Evolutionary conservation across 1,140 invertebrate species (phyloP), one percentile per base, ranked within the genome.

Genomic region (Coelopa frigida): DNA sequence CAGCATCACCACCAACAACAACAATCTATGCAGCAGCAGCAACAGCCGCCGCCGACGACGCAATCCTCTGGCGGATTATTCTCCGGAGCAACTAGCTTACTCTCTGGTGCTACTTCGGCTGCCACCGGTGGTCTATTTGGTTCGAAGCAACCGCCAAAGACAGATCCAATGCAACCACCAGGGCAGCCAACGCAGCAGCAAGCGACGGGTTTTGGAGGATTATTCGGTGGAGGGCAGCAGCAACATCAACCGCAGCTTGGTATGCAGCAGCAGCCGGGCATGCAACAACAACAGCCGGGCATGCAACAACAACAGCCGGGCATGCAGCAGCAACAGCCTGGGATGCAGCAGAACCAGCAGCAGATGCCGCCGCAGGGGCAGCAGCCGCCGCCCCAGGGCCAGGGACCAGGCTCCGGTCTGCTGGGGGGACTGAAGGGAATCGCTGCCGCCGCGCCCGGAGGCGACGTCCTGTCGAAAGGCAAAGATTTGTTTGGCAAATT

Each of bases 401-500:
- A 57, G 51, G 59, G 59, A 44, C 62, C 61, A 41, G 62, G 64
- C 49, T 60, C 59, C 49, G 63, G 63, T n/a, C 51, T 65, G 49
- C 56, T 65, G 35, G 60, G 58, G 14, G 65, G 61, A 21, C 59
- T 68, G 24, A 67, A 67, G 50, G 56, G 63, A 8, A 66, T 61
- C 44, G 87, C 89, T 60, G 86, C 89, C 71, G 83, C 83, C 17
- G 84, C 83, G 31, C 83, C 83, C 48, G 85, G 85, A 38, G 85
- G 85, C 41, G 85, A 88, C 58, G 87, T 90, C 46, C 74, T 90
- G 27, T 89, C 87, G 54, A 91, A 91, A 72, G 88, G 87, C 53
- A 90, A 91, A 73, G 88, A 90, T 73, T 89, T 90, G 61, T 91
- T 91, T 70, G 89, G 89, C 79, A 90, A 89, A 75, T 91, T 91